Base-by-base conservation (phyloP, 2,888 invertebrate species). In the Invenusta paracnida region DNA sequence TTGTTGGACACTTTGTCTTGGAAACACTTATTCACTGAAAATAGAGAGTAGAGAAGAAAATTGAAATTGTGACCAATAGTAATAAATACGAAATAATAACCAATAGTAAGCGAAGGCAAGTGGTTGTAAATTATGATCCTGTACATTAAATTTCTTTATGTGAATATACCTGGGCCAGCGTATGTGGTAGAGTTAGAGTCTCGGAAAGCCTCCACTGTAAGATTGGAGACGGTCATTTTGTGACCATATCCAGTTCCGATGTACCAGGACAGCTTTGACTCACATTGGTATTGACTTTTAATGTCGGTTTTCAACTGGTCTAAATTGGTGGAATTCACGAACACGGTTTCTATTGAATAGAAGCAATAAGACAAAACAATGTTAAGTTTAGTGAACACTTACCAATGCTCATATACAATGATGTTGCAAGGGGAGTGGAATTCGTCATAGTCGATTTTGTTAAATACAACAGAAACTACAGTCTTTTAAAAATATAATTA, bases 1-100 rank as follows among this genome's bases (percentile, higher is more conserved):
- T 98, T 98, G 23, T 29, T 66, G 1, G 91, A 90, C 29, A 89
- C 88, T 0, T 87, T 86, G 87, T 92, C 92, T 0, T 87, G 89
- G 11, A 88, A 31, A 87, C 92, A 92, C 83, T 90, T 25, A 25
- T n/a, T 25, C 29, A n/a, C 66, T 30, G 83, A n/a, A n/a, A n/a
- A n/a, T n/a, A n/a, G n/a, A n/a, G n/a, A n/a, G n/a, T n/a, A n/a
- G n/a, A n/a, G n/a, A n/a, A n/a, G n/a, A n/a, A n/a, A n/a, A n/a
- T 48, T 17, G 17, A 48, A 48, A 11, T 48, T 48, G 48, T 11
- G 48, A 48, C 48, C 17, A 17, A 17, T 48, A 48, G 48, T 5
- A 48, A 48, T 5, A 5, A 11, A 11, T 48, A 48, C 48, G 48
- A 11, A 11, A n/a, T n/a, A n/a, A n/a, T n/a, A n/a, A n/a, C n/a